Base-by-base conservation (phyloP, 2,797 vertebrate species). In the Arnoldichthys spilopterus region DNA sequence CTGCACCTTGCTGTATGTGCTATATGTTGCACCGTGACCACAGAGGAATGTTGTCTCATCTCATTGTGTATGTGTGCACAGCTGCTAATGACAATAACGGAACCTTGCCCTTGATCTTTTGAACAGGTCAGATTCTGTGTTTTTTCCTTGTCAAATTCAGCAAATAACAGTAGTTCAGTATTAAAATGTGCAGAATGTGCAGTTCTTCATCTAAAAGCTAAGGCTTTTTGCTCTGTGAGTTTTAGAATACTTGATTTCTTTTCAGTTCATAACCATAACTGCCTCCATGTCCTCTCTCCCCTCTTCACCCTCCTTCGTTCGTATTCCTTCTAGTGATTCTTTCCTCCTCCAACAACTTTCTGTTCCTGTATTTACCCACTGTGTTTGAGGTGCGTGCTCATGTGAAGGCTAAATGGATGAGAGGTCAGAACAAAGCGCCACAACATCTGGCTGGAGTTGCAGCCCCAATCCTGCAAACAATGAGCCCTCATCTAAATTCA, bases 401-500 rank as follows among this genome's bases (percentile, higher is more conserved):
- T 51, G 53, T 61, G 58, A 43, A 59, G 54, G 32, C 78, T 72
- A 40, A 79, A 76, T 75, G 54, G 72, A 80, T 76, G 74, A 78
- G 73, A 68, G 79, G 54, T 56, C 45, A 1, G 18, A 68, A 30
- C 58, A 47, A 81, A 49, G 67, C 72, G 78, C 62, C 74, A 82
- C 40, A 49, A 71, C 66, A 71, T 68, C 56, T 70, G 63, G 76
- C 76, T 58, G 56, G 80, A 1, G 22, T 28, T 74, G 64, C 26
- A 56, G 61, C 51, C 32, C 12, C 58, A 34, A 37, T 63, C 62
- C 26, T 15, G 24, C 70, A 59, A 64, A 73, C 24, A 13, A 28
- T 61, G 49, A 73, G 74, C 51, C 68, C 40, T 63, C 40, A 61
- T 82, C 81, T 43, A 69, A 77, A 85, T 85, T 74, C 64, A 54